Conservation (phyloP, 37 sponge, comb jelly and placozoan genomes). For the Lycopodina hypogea region DNA sequence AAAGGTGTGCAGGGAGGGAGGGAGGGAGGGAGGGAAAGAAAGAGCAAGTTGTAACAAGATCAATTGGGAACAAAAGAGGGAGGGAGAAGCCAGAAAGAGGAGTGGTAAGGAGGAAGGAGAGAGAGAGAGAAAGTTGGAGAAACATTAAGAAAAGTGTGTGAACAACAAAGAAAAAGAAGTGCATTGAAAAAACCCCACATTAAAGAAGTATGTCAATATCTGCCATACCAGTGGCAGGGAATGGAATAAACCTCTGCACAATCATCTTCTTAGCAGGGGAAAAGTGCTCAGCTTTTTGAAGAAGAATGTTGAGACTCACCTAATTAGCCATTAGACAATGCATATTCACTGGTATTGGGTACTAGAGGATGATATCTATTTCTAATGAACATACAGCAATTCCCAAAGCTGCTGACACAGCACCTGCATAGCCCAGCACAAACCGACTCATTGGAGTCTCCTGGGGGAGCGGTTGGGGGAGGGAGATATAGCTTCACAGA, state of each 20-base stretch:
- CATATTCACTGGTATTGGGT: not conserved
- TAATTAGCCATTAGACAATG: not conserved
- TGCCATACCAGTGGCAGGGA: constrained; percentile 79
- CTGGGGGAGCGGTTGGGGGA: constrained; percentile 22
- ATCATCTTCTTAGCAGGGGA: constrained; percentile 58
- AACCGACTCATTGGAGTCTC: constrained; percentile 66
- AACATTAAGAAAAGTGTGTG: no score
- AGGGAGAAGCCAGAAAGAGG: not conserved
- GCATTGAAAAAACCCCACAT: no score
- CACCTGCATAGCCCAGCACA: constrained; percentile 73
- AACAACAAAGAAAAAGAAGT: no score
- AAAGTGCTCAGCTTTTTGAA: constrained; percentile 53
- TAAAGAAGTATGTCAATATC: not conserved
- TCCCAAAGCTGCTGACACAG: constrained; percentile 59
- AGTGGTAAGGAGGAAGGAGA: not conserved
- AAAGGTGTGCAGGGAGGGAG: not conserved
- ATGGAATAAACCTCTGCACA: constrained; percentile 83
- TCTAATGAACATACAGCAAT: constrained; percentile 54
- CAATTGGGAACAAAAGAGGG: not conserved
- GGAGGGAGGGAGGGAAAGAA: not conserved
- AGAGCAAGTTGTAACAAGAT: not conserved
- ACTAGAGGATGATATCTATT: not conserved
- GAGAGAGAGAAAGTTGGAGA: not conserved
- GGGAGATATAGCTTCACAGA: not conserved
- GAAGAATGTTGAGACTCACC: constrained; percentile 53